Evolutionary conservation across 2,888 invertebrate species (phyloP).

Genomic region (Drosophila paracracens): DNA sequence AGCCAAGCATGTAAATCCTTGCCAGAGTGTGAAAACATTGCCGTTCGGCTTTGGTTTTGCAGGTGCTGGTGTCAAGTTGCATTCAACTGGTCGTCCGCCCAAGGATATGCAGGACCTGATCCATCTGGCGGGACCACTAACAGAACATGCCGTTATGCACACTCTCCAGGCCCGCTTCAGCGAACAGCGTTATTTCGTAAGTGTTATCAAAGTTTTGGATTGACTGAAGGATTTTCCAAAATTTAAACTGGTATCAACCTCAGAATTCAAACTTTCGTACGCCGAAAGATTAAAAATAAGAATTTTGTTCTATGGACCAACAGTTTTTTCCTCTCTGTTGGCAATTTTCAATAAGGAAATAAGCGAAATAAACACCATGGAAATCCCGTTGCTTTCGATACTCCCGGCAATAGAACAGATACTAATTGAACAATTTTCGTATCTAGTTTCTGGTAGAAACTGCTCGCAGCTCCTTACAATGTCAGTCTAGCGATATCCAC

Average conservation of each 20-base stretch:
- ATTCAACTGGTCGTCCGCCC: slow-evolving; percentile 45
- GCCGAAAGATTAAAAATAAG: not conserved
- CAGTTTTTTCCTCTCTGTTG: not conserved
- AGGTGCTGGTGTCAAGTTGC: slow-evolving; percentile 28
- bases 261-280: not conserved
- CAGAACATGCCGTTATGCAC: slow-evolving; percentile 96
- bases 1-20: slow-evolving; percentile 81
- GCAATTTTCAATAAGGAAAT: not conserved
- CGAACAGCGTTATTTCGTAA: slow-evolving; percentile 94
- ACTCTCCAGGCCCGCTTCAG: slow-evolving; percentile 95
- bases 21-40: slow-evolving; percentile 80
- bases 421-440: slow-evolving; percentile 1
- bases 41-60: slow-evolving; percentile 74
- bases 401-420: not conserved
- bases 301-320: not conserved
- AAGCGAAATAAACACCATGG: not conserved
- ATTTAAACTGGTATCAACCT: not conserved
- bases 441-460: not conserved
- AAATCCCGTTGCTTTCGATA: not conserved
- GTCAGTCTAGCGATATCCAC: not conserved
- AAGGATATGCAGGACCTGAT: slow-evolving; percentile 93
- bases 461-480: not conserved
- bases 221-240: not conserved
- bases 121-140: slow-evolving; percentile 95
- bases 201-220: slow-evolving; percentile 76